These are phyloP conservation scores for Iguana delicatissima DNA, from an alignment of 2,797 vertebrate genomes.

Conservation along the genomic window DNA sequence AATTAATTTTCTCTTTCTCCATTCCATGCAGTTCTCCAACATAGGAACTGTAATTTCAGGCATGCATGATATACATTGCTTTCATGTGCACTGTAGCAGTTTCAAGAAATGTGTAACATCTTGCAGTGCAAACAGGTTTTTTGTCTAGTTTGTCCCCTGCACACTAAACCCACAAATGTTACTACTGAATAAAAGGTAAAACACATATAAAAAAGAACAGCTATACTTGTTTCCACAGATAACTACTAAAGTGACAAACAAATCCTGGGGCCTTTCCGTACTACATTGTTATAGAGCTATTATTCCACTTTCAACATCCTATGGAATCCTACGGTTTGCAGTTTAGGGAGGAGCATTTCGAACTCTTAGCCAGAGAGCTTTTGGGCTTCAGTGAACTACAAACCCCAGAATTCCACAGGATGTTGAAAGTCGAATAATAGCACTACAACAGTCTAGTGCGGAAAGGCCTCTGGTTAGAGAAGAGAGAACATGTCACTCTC, in stretches of 20 bases:
- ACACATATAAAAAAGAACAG: slow-evolving; percentile 19
- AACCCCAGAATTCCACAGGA: too few species aligned
- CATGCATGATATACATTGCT: neutral
- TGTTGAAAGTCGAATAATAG: too few species aligned
- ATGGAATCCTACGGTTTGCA: too few species aligned
- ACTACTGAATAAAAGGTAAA: slow-evolving; percentile 2
- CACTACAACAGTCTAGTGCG: too few species aligned
- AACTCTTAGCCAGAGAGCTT: too few species aligned
- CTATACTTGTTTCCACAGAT: slow-evolving; percentile 15
- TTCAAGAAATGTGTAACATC: neutral
- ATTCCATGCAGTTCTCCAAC: neutral
- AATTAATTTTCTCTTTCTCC: neutral
- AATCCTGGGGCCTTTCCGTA: too few species aligned
- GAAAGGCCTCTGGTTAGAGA: neutral
- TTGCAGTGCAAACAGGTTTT: neutral
- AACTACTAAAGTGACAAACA: neutral
- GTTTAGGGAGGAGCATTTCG: too few species aligned
- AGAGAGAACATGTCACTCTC: neutral
- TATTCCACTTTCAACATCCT: too few species aligned
- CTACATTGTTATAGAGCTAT: too few species aligned
- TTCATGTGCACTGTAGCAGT: neutral
- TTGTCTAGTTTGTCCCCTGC: neutral
- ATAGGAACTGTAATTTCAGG: neutral
- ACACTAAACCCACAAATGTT: neutral
- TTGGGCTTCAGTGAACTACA: too few species aligned